Evolutionary conservation across 2,888 invertebrate species (phyloP), one percentile per base, ranked within the genome.

Genomic region (Timema podura): DNA sequence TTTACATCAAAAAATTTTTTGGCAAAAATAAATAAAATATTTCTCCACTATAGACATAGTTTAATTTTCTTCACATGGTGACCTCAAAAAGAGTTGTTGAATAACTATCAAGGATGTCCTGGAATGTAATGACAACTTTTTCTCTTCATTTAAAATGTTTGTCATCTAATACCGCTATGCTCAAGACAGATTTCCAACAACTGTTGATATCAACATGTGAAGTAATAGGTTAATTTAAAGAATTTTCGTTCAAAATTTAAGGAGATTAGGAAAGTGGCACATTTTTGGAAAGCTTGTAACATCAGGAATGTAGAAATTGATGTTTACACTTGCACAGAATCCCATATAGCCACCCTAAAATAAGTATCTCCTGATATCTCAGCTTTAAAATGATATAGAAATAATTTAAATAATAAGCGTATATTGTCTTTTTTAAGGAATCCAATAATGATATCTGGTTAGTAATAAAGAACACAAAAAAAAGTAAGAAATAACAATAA

Each of bases 241-340:
- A n/a, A 30, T n/a, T n/a, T 57, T 57, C n/a, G 57, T 57, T 57
- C 57, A 57, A 0, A 7, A 57, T 57, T n/a, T 9, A 57, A 7
- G 57, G 57, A 57, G 13, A 8, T 57, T 57, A 11, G 54, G 13
- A 54, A 57, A 57, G n/a, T 57, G 57, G 9, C 57, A 57, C 57
- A 57, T 57, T 57, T 57, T 57, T 57, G 15, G n/a, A 57, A 57
- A 57, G 2, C 57, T 57, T 57, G 57, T 57, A 57, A 57, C 57
- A 57, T 57, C 57, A 57, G 57, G n/a, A n/a, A 57, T 57, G 13
- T n/a, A 57, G 13, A 11, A 57, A n/a, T 57, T 30, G 2, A 57
- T n/a, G 57, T 57, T n/a, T 57, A 57, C 57, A 57, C 30, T 57
- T 57, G 57, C 57, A 13, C n/a, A 54, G 11, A 57, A 0, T 2